Evolutionary conservation across 1,140 invertebrate species (phyloP).

Genomic region (Aphidius gifuensis): DNA sequence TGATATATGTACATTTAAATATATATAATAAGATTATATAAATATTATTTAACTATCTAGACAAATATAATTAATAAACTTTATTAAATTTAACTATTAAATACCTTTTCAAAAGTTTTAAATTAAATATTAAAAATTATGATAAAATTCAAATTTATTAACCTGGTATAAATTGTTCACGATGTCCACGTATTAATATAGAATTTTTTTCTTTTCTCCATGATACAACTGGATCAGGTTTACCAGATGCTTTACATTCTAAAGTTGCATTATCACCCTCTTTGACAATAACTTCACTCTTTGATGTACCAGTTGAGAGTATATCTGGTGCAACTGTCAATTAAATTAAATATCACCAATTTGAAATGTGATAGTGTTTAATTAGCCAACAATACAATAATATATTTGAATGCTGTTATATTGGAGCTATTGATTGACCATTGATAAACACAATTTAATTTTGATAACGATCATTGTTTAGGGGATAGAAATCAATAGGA

Average conservation of each 20-base stretch:
- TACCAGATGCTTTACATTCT: conserved; percentile 63
- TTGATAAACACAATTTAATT: too few relatives aligned
- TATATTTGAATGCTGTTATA: too few relatives aligned
- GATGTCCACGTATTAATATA: conserved; percentile 39
- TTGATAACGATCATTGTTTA: too few relatives aligned
- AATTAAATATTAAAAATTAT: too few relatives aligned
- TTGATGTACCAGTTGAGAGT: conserved; percentile 60
- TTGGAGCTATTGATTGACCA: too few relatives aligned
- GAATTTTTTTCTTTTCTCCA: conserved; percentile 57
- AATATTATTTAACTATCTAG: background rate
- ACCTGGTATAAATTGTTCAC: conserved; percentile 42
- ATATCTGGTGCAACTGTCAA: conserved; percentile 56
- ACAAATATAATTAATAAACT: conserved; percentile 2
- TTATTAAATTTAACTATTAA: conserved; percentile 6
- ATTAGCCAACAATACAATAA: too few relatives aligned
- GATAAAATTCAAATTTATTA: background rate
- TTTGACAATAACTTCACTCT: conserved; percentile 59
- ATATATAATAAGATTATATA: conserved; percentile 2
- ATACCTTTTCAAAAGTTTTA: background rate
- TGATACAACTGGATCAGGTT: conserved; percentile 57
- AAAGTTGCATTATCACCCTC: conserved; percentile 70
- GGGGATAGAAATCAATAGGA: too few relatives aligned
- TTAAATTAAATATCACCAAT: conserved; percentile 2
- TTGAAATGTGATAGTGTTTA: background rate
- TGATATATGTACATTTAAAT: background rate